These are phyloP conservation scores for Sebastiscus tertius DNA, from an alignment of 2,797 vertebrate species.

Conservation along the genomic window DNA sequence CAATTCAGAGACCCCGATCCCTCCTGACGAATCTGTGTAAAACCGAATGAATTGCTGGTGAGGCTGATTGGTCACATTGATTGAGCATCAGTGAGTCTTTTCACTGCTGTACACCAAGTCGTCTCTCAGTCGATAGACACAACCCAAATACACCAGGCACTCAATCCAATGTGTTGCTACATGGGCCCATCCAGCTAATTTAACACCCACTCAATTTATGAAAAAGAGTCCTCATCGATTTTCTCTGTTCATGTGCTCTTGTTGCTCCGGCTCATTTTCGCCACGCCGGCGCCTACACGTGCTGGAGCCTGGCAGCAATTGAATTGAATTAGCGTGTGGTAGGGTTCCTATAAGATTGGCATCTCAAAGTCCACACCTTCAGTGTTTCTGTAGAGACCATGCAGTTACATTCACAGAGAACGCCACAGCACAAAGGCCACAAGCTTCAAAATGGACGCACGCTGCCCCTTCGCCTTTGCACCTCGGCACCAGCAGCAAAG, in stretches of 20 bases:
- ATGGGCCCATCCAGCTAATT: constrained; percentile 82
- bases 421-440: constrained; percentile 55
- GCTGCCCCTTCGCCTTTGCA: constrained; percentile 52
- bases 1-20: constrained; percentile 29
- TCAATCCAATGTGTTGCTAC: constrained; percentile 83
- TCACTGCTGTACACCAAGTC: constrained; percentile 78
- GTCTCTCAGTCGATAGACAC: constrained; percentile 80
- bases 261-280: constrained; percentile 77
- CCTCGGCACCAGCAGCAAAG: constrained; percentile 52
- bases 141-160: constrained; percentile 82
- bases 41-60: constrained; percentile 71
- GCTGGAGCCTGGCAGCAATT: constrained; percentile 61
- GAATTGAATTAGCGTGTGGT: constrained; percentile 74
- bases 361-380: constrained; percentile 54
- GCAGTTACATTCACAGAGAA: constrained; percentile 55
- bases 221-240: constrained; percentile 85
- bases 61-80: constrained; percentile 80
- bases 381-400: constrained; percentile 60
- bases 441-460: constrained; percentile 60
- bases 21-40: constrained; percentile 51
- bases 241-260: constrained; percentile 75
- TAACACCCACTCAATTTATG: constrained; percentile 85
- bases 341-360: constrained; percentile 65
- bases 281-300: constrained; percentile 71
- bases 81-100: constrained; percentile 78